Percentiles rank a stretch among this genome's conserved stretches.
Evolutionary conservation across 2,888 invertebrate species (phyloP).

Genomic region (Phrixothrix hirtus): DNA sequence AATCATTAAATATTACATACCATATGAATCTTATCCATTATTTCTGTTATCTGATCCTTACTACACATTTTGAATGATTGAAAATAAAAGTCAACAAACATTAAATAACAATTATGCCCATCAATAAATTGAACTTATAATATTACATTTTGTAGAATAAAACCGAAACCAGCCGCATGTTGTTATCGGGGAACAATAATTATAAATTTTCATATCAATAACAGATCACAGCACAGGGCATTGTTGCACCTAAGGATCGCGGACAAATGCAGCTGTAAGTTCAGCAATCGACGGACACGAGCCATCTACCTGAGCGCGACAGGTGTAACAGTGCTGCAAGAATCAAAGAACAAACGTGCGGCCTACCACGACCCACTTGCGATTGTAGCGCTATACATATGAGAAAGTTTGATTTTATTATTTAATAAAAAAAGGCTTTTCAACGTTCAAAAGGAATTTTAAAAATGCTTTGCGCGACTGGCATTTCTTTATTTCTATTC

Average conservation of each 20-base stretch:
- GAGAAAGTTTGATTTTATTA: slow-evolving; percentile 32
- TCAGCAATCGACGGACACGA: slow-evolving; percentile 23
- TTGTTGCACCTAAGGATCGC: slow-evolving; percentile 19
- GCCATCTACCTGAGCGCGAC: slow-evolving; percentile 34
- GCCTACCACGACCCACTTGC: slow-evolving; percentile 36
- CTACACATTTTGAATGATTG: slow-evolving; percentile 62
- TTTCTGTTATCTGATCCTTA: slow-evolving; percentile 70
- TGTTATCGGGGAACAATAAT: background rate
- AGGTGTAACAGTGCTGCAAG: slow-evolving; percentile 33
- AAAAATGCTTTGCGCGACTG: no score
- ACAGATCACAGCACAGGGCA: slow-evolving; percentile 18
- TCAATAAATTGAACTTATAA: background rate
- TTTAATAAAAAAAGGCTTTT: slow-evolving; percentile 4
- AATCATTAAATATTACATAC: no score
- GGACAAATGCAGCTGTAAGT: slow-evolving; percentile 9
- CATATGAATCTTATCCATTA: slow-evolving; percentile 76
- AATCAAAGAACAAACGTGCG: slow-evolving; percentile 33
- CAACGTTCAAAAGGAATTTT: slow-evolving; percentile 1
- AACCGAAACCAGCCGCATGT: background rate
- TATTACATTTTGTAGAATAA: background rate
- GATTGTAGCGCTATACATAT: slow-evolving; percentile 32
- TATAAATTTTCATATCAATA: background rate
- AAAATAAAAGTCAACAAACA: background rate
- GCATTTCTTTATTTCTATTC: no score
- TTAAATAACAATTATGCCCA: background rate